Percentiles rank a stretch among this genome's conserved stretches.
Evolutionary conservation across 2,888 invertebrate species (phyloP).

Genomic region (Orgyia antiqua): DNA sequence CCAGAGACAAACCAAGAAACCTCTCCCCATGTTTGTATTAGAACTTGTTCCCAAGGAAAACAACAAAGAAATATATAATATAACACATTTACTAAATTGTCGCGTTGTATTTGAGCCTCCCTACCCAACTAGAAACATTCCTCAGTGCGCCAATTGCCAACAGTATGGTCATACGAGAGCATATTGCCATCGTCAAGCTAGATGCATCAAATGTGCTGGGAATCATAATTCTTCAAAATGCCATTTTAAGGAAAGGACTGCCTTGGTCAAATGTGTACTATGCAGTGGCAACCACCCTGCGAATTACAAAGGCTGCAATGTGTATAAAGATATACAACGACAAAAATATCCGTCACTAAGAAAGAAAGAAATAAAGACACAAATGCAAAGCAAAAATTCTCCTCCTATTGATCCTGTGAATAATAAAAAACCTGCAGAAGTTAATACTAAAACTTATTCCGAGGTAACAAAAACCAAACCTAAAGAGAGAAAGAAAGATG

Average conservation of each 20-base stretch:
- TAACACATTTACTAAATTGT: conserved; percentile 1
- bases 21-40: not conserved
- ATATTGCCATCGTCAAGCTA: conserved; percentile 1
- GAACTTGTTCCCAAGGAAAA: conserved; percentile 2
- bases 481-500: not conserved
- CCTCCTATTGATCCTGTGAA: too few species aligned
- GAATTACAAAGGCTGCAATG: not conserved
- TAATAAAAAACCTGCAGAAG: too few species aligned
- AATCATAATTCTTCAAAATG: not conserved
- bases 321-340: not conserved
- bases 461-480: not conserved
- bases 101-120: not conserved
- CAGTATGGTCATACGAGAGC: not conserved
- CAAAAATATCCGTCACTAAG: too few species aligned
- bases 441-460: too few species aligned
- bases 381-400: not conserved
- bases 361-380: not conserved
- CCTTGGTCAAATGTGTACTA: not conserved
- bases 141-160: not conserved
- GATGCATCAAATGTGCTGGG: not conserved
- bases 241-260: conserved; percentile 3
- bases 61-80: not conserved
- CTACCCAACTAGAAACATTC: not conserved
- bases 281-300: not conserved
- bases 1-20: not conserved